These are phyloP conservation scores for Silurus lanzhouensis DNA, from an alignment of 2,797 vertebrate species.

Conservation along the genomic window DNA sequence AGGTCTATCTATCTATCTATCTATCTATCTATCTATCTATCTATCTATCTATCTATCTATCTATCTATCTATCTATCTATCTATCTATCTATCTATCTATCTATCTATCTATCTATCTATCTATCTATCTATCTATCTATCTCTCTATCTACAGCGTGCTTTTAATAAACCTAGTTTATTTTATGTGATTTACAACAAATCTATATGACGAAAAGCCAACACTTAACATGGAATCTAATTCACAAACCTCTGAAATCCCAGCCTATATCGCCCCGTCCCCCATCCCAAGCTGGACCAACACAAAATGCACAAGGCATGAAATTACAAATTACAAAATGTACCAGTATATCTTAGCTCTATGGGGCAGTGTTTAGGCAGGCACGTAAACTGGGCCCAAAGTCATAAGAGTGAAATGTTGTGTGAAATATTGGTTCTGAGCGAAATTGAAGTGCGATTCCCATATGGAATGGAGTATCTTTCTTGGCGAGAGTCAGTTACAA, in stretches of 20 bases:
- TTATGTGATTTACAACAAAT: neutral
- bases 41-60: too few species aligned
- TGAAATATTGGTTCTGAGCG: slow-evolving; percentile 32
- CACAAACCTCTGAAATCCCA: neutral
- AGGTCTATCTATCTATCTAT: neutral
- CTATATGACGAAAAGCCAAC: neutral
- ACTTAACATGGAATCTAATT: neutral
- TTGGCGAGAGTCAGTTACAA: slow-evolving; percentile 47
- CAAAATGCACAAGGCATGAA: slow-evolving; percentile 21
- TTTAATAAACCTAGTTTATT: neutral
- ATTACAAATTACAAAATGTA: slow-evolving; percentile 2
- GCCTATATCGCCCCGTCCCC: neutral
- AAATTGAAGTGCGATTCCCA: slow-evolving; percentile 48
- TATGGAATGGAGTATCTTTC: slow-evolving; percentile 45
- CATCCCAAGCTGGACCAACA: neutral
- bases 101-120: too few species aligned
- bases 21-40: too few species aligned
- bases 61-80: too few species aligned
- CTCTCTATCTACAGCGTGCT: neutral
- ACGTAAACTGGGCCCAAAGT: neutral
- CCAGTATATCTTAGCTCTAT: neutral
- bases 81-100: too few species aligned
- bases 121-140: too few species aligned
- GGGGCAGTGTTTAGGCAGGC: neutral
- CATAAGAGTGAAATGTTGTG: slow-evolving; percentile 20